Base-by-base conservation (phyloP, 1,140 invertebrate genomes). In the Leptinotarsa lineolata region DNA sequence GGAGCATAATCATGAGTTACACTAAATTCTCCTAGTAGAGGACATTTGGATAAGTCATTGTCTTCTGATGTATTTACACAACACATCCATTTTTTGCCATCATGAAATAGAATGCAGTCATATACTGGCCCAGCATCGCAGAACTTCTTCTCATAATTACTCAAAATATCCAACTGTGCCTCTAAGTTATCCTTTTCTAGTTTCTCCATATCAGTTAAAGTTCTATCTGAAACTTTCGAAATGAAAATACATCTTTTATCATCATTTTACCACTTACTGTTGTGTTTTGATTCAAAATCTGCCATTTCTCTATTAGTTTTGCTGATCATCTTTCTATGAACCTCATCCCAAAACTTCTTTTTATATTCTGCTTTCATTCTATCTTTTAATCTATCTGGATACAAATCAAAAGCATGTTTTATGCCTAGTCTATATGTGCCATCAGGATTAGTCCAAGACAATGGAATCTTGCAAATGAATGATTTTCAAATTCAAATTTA, bases 81-180 rank as follows among this genome's bases (percentile, higher is more conserved):
- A 30, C 92, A 94, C 92, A 90, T 88, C 94, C 94, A 93, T 78
- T 89, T 88, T 67, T 88, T 76, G 71, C 95, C 94, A 88, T 96
- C 92, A 84, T 97, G 89, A 84, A 95, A 99, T 13, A 99, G 89
- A 69, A 99, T 88, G 88, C 95, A 97, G 85, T 99, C 97, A 85
- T 94, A 97, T 13, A 94, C 91, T 21, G 96, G 95, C 22, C 96
- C 95, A 70, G 91, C 82, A 85, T 98, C 95, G 73, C 84, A 70
- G 87, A 83, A 92, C 95, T 82, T 96, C 84, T 98, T 98, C 78
- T 99, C 97, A 64, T 93, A 87, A 76, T 85, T 88, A 74, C 89
- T 93, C 22, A 99, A 86, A 68, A 95, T 87, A 78, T 99, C 97
- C 45, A 98, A 85, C 81, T 91, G 90, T 18, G 91, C 90, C 80